Evolutionary conservation across 2,113 vertebrate genomes (phyloP), one percentile per base, ranked within the genome.

Genomic region (Anser brachyrhynchus): DNA sequence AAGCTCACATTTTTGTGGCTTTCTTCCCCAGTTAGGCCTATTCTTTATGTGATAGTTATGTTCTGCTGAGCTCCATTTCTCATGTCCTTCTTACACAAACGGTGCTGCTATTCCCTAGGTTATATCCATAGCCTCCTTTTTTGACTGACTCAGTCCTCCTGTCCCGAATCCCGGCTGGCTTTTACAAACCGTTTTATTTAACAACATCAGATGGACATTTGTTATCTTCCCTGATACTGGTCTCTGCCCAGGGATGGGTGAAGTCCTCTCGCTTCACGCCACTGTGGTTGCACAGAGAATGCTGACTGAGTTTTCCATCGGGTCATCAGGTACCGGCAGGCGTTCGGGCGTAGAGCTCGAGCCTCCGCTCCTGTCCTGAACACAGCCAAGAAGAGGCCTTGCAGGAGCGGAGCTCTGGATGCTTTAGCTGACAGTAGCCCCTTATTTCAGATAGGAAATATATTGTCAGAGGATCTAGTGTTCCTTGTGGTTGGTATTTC

Each of bases 311-410:
- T 59, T 83, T 86, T 67, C n/a, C 46, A 35, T n/a, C 22, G 64
- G 52, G 44, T 26, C 2, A 5, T 37, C 80, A 71, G 35, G 37
- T 43, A 21, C 17, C 1, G 5, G 31, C 35, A 84, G 35, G 58
- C 75, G 35, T 51, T 33, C 43, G 9, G 37, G 44, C 13, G 29
- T 1, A 2, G 14, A 43, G 41, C 62, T 73, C 39, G 23, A 44
- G 7, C n/a, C 22, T 28, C 57, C 3, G 0, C 13, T 9, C 6
- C 54, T 0, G 1, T 29, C n/a, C 58, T 80, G 58, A 51, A 18
- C 54, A 11, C 55, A 59, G 19, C n/a, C n/a, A 58, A 57, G 51
- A 65, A 44, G 29, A 19, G 25, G 18, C 52, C 39, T 7, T 92
- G 37, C 57, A 82, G 43, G 11, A 2, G 2, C 73, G 39, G n/a